Conservation (phyloP, 2,113 vertebrate species). For the Macheiramphus alcinus region DNA sequence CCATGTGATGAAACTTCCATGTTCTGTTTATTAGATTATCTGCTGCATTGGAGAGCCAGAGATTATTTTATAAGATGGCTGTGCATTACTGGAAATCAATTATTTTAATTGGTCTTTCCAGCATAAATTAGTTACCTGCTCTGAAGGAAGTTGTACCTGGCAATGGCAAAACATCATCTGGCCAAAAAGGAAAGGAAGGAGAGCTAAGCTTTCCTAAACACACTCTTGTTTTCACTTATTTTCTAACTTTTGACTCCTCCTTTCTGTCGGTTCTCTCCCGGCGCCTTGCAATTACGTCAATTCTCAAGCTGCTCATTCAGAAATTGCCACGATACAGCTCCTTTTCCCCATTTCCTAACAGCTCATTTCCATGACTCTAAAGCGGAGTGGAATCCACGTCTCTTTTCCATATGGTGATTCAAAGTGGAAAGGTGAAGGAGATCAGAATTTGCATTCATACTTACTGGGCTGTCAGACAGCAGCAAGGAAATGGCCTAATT, state of each 20-base stretch:
- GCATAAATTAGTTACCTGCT: not conserved
- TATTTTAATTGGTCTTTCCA: not conserved
- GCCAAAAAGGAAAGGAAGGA: not conserved
- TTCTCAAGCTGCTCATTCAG: slow-evolving; percentile 45
- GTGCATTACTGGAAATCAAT: not conserved
- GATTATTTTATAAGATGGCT: not conserved
- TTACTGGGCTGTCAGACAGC: not conserved
- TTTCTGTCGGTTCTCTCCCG: not conserved
- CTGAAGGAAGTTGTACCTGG: slow-evolving; percentile 8
- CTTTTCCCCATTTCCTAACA: not conserved
- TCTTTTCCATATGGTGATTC: not conserved
- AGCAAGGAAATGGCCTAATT: not conserved
- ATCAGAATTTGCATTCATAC: not conserved
- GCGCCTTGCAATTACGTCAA: not conserved
- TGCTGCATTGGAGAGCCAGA: not conserved
- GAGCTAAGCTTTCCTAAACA: not conserved
- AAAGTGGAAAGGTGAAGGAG: not conserved
- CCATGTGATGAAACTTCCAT: not conserved
- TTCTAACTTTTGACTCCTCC: not conserved
- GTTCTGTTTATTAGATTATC: not conserved
- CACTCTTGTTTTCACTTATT: not conserved
- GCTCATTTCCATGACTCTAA: not conserved
- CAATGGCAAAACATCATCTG: not conserved
- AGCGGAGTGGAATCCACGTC: not conserved
- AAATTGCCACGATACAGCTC: not conserved